Percentiles rank a stretch among this genome's conserved stretches.
phyloP scores from a whole-genome alignment of 2,113 vertebrate genomes.

The Solenodon paradoxus region DNA sequence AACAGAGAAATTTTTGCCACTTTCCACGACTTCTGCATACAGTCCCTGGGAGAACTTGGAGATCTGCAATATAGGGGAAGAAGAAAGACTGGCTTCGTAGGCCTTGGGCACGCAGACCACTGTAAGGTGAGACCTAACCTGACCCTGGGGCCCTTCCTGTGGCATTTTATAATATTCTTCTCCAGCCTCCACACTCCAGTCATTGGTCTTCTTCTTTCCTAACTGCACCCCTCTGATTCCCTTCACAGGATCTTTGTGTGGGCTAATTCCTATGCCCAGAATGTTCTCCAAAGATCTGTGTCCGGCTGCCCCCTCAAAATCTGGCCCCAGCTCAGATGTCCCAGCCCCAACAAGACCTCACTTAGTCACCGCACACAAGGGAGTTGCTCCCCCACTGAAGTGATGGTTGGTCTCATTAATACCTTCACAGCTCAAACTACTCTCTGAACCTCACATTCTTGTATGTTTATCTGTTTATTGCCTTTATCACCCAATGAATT shows the following conservation, averaged over 20 bases:
- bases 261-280: background rate
- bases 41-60: conserved; percentile 78
- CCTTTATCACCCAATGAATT: background rate
- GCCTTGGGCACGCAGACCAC: background rate
- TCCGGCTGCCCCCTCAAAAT: background rate
- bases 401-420: background rate
- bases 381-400: background rate
- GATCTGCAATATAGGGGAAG: conserved; percentile 76
- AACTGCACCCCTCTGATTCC: rapidly evolving
- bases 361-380: background rate
- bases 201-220: background rate
- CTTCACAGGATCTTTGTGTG: background rate
- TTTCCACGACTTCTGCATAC: conserved; percentile 80
- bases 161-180: rapidly evolving
- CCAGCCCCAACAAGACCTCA: background rate
- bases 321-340: background rate
- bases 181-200: background rate
- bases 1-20: conserved; percentile 88
- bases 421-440: rapidly evolving
- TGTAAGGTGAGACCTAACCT: background rate
- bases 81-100: background rate
- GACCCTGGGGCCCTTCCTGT: rapidly evolving
- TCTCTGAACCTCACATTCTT: background rate
- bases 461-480: background rate
- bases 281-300: background rate